Conservation (phyloP, 1,140 invertebrate genomes). For the Mactra quadrangularis region DNA sequence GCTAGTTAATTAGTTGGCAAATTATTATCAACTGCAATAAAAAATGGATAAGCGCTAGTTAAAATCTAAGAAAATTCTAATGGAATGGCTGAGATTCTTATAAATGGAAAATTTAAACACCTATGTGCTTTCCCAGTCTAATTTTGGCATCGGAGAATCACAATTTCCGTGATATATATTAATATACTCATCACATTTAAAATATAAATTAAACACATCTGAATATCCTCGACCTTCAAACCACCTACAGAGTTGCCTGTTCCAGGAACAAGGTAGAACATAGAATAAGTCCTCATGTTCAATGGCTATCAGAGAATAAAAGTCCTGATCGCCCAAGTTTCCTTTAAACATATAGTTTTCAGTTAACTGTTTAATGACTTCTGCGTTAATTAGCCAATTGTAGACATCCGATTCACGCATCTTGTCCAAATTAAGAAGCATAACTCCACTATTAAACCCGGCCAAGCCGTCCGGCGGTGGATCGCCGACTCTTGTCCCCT, state of each 20-base stretch:
- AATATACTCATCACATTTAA: slow-evolving; percentile 88
- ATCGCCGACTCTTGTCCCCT: slow-evolving; percentile 87
- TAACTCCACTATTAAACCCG: slow-evolving; percentile 92
- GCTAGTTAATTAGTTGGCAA: too few relatives aligned
- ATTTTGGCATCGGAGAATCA: slow-evolving; percentile 89
- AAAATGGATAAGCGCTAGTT: too few relatives aligned
- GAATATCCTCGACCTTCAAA: slow-evolving; percentile 92
- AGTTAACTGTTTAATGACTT: slow-evolving; percentile 86
- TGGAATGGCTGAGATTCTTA: too few relatives aligned
- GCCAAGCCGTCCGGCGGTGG: slow-evolving; percentile 87
- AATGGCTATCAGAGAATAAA: slow-evolving; percentile 90
- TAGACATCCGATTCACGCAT: slow-evolving; percentile 87
- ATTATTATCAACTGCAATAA: too few relatives aligned
- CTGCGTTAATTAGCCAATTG: slow-evolving; percentile 85
- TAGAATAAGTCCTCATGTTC: slow-evolving; percentile 91
- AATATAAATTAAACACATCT: slow-evolving; percentile 91
- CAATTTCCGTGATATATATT: slow-evolving; percentile 94
- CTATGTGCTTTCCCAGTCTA: slow-evolving; percentile 69
- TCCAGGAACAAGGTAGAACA: slow-evolving; percentile 92
- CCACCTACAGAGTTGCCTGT: slow-evolving; percentile 93
- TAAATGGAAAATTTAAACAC: too few relatives aligned
- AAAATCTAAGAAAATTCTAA: too few relatives aligned
- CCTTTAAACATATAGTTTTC: slow-evolving; percentile 90
- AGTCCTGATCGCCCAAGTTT: slow-evolving; percentile 94
- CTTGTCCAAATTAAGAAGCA: slow-evolving; percentile 89